Percentiles rank a stretch among this genome's conserved stretches.
Evolutionary conservation across 1,140 invertebrate species (phyloP).

Genomic region (Caenorhabditis elegans): DNA sequence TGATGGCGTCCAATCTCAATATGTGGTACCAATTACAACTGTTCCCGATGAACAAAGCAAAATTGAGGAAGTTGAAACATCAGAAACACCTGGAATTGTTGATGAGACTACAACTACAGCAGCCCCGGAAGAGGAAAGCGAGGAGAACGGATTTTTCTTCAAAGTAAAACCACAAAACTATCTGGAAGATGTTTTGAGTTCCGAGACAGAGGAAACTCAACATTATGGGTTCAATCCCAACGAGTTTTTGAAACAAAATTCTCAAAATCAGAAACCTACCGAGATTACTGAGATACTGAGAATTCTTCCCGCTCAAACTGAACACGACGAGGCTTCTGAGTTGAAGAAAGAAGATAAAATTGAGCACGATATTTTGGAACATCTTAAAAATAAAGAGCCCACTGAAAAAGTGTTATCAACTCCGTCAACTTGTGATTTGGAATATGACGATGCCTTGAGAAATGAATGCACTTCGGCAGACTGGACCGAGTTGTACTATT

Average conservation of each 20-base stretch:
- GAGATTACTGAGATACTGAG: not conserved
- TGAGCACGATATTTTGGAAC: not conserved
- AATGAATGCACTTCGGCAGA: slow-evolving; percentile 11
- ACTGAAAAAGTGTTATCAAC: not conserved
- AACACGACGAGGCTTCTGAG: too few relatives aligned
- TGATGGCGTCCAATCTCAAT: not conserved
- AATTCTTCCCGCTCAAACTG: not conserved
- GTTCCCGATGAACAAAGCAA: not conserved
- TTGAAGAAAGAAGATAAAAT: not conserved
- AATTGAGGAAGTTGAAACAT: not conserved
- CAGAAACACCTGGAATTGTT: not conserved
- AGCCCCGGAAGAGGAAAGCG: not conserved
- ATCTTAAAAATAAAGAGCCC: not conserved
- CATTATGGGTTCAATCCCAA: not conserved
- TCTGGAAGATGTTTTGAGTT: not conserved
- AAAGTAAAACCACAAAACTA: slow-evolving; percentile 16
- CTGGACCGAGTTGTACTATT: slow-evolving; percentile 16
- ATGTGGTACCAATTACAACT: not conserved
- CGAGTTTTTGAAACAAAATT: not conserved
- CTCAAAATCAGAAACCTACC: not conserved
- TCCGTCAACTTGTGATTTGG: not conserved
- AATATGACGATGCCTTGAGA: not conserved
- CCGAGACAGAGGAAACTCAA: not conserved
- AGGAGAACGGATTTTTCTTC: not conserved
- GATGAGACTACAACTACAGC: not conserved